Percentiles rank a stretch among this genome's conserved stretches.
phyloP scores from a whole-genome alignment of 1,140 invertebrate genomes.

The Diabrotica virgifera region DNA sequence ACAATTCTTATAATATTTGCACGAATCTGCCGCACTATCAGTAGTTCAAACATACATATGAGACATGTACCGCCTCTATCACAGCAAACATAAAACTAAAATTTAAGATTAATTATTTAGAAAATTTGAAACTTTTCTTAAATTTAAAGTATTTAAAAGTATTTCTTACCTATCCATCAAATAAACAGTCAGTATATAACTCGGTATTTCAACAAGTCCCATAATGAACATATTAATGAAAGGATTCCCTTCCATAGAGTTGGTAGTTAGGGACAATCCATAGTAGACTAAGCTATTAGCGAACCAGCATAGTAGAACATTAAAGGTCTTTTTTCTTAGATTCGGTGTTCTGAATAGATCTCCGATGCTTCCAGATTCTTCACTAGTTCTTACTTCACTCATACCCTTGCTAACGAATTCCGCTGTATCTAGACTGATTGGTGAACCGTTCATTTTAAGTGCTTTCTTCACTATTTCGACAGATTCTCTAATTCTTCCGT shows the following conservation, averaged over 20 bases:
- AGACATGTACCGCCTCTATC: no score
- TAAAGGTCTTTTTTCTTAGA: conserved; percentile 73
- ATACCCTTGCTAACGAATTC: conserved; percentile 56
- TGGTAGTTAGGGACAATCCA: conserved; percentile 77
- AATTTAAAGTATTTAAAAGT: neutral
- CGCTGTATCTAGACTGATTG: conserved; percentile 59
- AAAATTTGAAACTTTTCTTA: no score
- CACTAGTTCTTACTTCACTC: conserved; percentile 34
- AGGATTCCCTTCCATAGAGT: conserved; percentile 76
- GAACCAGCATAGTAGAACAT: conserved; percentile 84
- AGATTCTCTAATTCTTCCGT: conserved; percentile 68
- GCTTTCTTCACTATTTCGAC: conserved; percentile 70
- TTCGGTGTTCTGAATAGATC: conserved; percentile 79
- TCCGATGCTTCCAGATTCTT: conserved; percentile 53
- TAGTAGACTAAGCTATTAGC: conserved; percentile 86
- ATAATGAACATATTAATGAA: conserved; percentile 78
- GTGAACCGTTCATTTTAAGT: conserved; percentile 65
- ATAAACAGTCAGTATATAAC: conserved; percentile 69
- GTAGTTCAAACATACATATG: no score
- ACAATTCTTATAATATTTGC: no score
- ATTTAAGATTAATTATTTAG: no score
- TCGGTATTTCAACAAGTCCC: conserved; percentile 79
- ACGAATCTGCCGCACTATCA: no score
- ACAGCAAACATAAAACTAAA: no score
- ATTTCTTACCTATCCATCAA: conserved; percentile 57